Conservation (phyloP, 1,140 invertebrate species). For the Trachymyrmex septentrionalis region DNA sequence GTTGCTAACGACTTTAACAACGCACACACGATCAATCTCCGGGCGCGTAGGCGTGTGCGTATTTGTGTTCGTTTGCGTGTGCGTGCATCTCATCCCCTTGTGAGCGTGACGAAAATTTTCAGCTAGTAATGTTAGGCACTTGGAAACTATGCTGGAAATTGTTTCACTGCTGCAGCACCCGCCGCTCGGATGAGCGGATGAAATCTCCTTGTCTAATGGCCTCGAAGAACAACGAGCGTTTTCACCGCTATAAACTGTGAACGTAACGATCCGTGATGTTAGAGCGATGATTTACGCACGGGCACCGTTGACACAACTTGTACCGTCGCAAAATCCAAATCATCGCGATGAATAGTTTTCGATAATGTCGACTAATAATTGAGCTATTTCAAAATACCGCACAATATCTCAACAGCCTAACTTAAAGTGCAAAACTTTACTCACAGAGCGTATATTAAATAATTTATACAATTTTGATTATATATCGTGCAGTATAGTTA, state of each 20-base stretch:
- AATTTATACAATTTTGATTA: neutral
- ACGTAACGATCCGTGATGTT: conserved; percentile 55
- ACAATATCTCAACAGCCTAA: neutral
- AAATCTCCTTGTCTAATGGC: conserved; percentile 57
- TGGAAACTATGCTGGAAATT: conserved; percentile 64
- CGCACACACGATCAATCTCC: conserved; percentile 74
- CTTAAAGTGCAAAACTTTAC: neutral
- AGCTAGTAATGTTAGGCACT: conserved; percentile 57
- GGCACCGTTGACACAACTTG: conserved; percentile 2
- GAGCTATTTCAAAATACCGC: neutral
- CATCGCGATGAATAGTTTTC: neutral
- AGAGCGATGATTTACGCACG: conserved; percentile 42
- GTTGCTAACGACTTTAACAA: conserved; percentile 78
- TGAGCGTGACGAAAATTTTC: conserved; percentile 57
- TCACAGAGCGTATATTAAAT: neutral
- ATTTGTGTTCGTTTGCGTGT: neutral
- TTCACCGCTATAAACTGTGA: conserved; percentile 48
- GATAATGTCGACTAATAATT: neutral
- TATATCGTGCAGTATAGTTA: neutral
- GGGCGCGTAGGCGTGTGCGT: neutral
- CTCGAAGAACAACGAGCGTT: conserved; percentile 55
- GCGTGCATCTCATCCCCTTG: neutral
- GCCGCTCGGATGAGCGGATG: conserved; percentile 43
- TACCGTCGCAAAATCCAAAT: neutral
- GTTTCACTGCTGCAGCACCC: conserved; percentile 23